Conservation (phyloP, 2,113 vertebrate species). For the Hylia prasina region DNA sequence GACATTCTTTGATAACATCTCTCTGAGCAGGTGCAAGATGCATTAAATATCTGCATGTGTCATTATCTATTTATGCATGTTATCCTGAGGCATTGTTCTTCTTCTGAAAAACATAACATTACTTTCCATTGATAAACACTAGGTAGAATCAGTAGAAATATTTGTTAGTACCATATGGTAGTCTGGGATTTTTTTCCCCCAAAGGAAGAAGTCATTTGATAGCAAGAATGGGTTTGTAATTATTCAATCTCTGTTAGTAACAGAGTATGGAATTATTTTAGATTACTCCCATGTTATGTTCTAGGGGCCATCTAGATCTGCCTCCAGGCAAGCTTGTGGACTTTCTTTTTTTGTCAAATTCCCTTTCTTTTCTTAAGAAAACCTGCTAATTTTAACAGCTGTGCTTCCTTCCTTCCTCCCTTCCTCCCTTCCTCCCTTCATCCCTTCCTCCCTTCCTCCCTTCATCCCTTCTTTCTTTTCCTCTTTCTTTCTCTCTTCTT, state of each 20-base stretch:
- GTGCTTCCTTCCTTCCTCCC: background rate
- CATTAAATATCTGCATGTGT: background rate
- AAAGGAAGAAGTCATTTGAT: background rate
- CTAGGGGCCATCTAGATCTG: background rate
- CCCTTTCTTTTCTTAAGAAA: background rate
- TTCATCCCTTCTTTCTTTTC: rapidly evolving
- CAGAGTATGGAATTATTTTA: constrained; percentile 5
- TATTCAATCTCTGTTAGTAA: constrained; percentile 6
- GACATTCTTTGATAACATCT: background rate
- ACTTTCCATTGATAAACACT: constrained; percentile 32
- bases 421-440: background rate
- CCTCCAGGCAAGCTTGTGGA: background rate
- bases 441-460: rapidly evolving
- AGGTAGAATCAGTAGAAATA: constrained; percentile 35
- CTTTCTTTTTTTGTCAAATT: background rate
- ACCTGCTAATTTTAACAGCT: background rate
- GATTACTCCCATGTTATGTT: background rate
- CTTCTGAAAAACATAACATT: constrained; percentile 45
- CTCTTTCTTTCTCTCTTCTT: background rate
- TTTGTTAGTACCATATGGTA: background rate
- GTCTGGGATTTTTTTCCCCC: background rate
- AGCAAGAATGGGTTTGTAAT: background rate
- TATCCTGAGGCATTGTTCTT: background rate
- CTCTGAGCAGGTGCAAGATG: constrained; percentile 22
- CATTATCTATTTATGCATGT: constrained; percentile 35